phyloP scores from a whole-genome alignment of 1,140 invertebrate species.

The Drosophila elegans region DNA sequence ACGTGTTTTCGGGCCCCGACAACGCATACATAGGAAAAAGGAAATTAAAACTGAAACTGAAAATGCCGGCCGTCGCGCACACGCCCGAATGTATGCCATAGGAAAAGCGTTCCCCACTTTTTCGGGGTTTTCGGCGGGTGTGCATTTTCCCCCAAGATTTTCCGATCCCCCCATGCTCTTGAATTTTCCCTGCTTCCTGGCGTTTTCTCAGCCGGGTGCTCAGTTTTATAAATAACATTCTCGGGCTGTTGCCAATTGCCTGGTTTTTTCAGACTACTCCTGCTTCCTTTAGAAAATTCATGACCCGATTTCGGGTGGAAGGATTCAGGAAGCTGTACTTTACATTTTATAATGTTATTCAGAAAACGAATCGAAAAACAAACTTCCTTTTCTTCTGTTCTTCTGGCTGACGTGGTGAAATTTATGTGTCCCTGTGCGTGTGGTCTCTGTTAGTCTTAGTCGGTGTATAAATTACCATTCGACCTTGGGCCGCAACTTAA shows the following conservation, averaged over 20 bases:
- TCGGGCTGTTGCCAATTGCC: slow-evolving; percentile 78
- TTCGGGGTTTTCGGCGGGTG: slow-evolving; percentile 29
- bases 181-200: slow-evolving; percentile 39
- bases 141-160: slow-evolving; percentile 13
- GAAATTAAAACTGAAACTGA: slow-evolving; percentile 84
- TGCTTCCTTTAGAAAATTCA: slow-evolving; percentile 34
- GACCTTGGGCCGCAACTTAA: slow-evolving; percentile 67
- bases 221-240: slow-evolving; percentile 82
- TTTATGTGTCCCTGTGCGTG: slow-evolving; percentile 25
- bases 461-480: slow-evolving; percentile 72
- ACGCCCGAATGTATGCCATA: slow-evolving; percentile 77
- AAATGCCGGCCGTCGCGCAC: slow-evolving; percentile 73
- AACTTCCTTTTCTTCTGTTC: slow-evolving; percentile 1
- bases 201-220: slow-evolving; percentile 65
- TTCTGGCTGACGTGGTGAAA: slow-evolving; percentile 15
- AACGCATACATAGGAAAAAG: slow-evolving; percentile 82
- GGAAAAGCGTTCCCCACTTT: slow-evolving; percentile 42
- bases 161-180: slow-evolving; percentile 13
- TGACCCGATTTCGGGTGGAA: neutral
- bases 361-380: neutral
- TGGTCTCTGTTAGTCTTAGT: slow-evolving; percentile 31
- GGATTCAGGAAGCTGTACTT: slow-evolving; percentile 24
- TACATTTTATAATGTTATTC: slow-evolving; percentile 46
- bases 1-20: slow-evolving; percentile 54
- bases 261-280: slow-evolving; percentile 53